Base-by-base conservation (phyloP, 1,140 invertebrate genomes). In the Drosophila paulistorum region DNA sequence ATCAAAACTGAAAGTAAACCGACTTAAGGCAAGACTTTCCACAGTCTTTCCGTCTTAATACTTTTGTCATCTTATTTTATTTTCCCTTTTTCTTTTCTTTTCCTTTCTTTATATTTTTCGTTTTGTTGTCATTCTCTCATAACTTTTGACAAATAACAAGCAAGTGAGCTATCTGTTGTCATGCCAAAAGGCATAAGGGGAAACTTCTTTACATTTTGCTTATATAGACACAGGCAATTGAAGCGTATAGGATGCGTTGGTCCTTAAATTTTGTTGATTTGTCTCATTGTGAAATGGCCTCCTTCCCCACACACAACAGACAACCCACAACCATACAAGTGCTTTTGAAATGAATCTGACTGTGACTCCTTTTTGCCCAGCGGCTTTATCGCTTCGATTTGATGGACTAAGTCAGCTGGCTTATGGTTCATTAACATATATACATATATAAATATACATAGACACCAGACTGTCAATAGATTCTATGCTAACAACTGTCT, bases 391-490 rank as follows among this genome's bases (percentile, higher is more conserved):
- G 35, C 33, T 20, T 17, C 26, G 14, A 41, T 42, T 57, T 35
- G 26, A 26, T 26, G 23, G 33, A 42, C 66, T 64, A 54, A 76
- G 73, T 66, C 45, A 20, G 51, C 37, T 48, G 69, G 76, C 74
- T 82, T 72, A 72, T 72, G 64, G 80, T 72, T 85, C 78, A 85
- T 85, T 85, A 85, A 72, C 74, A 86, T 86, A 78, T n/a, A 14
- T 59, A 55, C n/a, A 13, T 11, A 7, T 30, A 7, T 30, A 30
- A 7, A 3, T 30, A 30, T 30, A 30, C 7, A 30, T 30, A 26
- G 23, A 61, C 39, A 23, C 45, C 54, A 66, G 78, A 66, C 65
- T 63, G 71, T 79, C 81, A 70, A 77, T 69, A 64, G 41, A 70
- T 72, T 86, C 71, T 71, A 39, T 35, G 37, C 67, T 73, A 84